These are phyloP conservation scores for Drosophila trapezifrons DNA, from an alignment of 1,140 invertebrate genomes.

Conservation along the genomic window DNA sequence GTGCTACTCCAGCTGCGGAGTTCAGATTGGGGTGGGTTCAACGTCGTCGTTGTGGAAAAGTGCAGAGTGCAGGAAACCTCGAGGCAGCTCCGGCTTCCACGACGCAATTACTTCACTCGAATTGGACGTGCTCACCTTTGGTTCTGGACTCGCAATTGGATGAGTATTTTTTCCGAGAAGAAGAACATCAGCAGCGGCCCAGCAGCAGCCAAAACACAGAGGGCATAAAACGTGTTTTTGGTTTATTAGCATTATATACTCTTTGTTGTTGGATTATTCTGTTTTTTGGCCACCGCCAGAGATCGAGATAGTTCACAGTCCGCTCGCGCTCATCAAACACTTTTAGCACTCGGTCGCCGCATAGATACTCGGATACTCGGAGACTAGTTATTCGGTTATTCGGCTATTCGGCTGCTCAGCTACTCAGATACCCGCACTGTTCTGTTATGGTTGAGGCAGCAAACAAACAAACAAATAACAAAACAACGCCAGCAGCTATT, in stretches of 20 bases:
- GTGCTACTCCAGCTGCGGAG: conserved; percentile 16
- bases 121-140: conserved; percentile 35
- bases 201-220: conserved; percentile 6
- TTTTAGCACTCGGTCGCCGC: conserved; percentile 10
- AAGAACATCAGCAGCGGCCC: conserved; percentile 16
- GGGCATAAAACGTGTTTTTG: conserved; percentile 44
- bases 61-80: conserved; percentile 3
- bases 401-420: neutral
- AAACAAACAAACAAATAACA: conserved; percentile 36
- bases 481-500: conserved; percentile 24
- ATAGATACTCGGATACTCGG: conserved; percentile 1
- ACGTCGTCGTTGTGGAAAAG: neutral
- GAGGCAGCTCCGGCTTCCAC: neutral
- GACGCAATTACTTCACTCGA: conserved; percentile 22
- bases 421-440: conserved; percentile 2
- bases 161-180: conserved; percentile 35
- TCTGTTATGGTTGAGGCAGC: conserved; percentile 32
- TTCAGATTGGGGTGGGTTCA: conserved; percentile 8
- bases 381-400: neutral
- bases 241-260: conserved; percentile 38
- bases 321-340: conserved; percentile 30
- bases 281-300: conserved; percentile 39
- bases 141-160: conserved; percentile 10
- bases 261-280: neutral
- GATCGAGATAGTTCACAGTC: conserved; percentile 11